Conservation (phyloP, 2,888 invertebrate genomes). For the Hirtodrosophila confusa region DNA sequence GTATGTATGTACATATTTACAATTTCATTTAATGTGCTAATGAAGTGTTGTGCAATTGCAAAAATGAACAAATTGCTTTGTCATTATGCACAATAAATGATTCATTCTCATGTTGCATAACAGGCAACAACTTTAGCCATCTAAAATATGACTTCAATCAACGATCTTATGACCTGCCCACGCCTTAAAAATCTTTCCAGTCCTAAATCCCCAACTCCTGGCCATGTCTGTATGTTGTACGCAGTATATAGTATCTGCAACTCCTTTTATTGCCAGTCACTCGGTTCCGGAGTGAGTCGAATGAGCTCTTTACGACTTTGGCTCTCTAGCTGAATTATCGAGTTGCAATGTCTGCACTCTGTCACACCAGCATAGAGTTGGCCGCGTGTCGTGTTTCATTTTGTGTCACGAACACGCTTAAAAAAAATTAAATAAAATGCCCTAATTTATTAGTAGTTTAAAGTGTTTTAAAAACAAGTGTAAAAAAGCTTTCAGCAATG, state of each 20-base stretch:
- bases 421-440: too few species aligned
- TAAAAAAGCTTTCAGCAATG: too few species aligned
- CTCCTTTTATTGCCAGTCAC: slow-evolving; percentile 57
- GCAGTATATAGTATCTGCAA: slow-evolving; percentile 19
- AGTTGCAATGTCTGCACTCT: slow-evolving; percentile 32
- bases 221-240: slow-evolving; percentile 4
- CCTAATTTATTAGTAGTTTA: too few species aligned
- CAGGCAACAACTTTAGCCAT: slow-evolving; percentile 14
- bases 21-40: slow-evolving; percentile 40
- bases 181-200: slow-evolving; percentile 43
- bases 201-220: slow-evolving; percentile 9
- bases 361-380: too few species aligned
- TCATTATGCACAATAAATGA: slow-evolving; percentile 43
- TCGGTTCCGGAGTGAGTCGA: slow-evolving; percentile 20
- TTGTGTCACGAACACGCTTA: too few species aligned
- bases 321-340: slow-evolving; percentile 27
- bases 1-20: slow-evolving; percentile 3
- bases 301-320: slow-evolving; percentile 45
- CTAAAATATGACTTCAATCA: slow-evolving; percentile 69
- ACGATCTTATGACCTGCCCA: slow-evolving; percentile 54
- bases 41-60: slow-evolving; percentile 51
- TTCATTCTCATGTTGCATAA: slow-evolving; percentile 66
- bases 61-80: slow-evolving; percentile 33
- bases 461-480: too few species aligned
- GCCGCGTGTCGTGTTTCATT: too few species aligned